These are phyloP conservation scores for Leiothrix lutea DNA, from an alignment of 2,113 vertebrate genomes.

Conservation along the genomic window DNA sequence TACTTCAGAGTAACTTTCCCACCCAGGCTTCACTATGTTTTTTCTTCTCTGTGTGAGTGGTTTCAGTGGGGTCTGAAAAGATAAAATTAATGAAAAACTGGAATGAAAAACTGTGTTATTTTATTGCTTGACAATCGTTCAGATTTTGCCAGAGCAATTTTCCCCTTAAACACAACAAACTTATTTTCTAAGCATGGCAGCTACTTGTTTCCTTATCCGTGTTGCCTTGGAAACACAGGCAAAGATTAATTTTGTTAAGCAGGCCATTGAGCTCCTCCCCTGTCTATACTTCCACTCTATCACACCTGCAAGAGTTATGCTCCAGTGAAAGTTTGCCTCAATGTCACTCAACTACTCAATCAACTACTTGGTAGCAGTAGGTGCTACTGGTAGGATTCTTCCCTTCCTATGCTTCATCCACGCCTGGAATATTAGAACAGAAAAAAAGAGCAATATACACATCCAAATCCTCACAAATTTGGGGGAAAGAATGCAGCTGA, in stretches of 20 bases:
- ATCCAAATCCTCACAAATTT: neutral
- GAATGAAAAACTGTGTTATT: neutral
- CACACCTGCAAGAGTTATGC: neutral
- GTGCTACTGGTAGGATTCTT: neutral
- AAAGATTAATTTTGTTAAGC: constrained; percentile 26
- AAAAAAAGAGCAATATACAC: neutral
- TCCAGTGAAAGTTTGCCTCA: neutral
- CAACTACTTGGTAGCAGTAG: neutral
- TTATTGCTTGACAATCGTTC: neutral
- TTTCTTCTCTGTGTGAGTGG: neutral
- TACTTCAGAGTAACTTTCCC: neutral
- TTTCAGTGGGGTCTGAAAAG: neutral
- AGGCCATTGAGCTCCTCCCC: neutral
- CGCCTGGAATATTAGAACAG: neutral
- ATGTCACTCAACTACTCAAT: neutral
- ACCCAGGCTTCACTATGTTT: neutral
- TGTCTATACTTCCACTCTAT: neutral
- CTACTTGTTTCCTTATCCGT: neutral
- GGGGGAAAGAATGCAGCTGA: neutral
- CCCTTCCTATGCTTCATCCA: neutral
- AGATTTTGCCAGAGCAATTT: neutral
- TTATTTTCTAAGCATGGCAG: neutral
- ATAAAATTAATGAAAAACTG: no score
- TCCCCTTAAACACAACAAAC: neutral
- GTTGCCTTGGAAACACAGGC: constrained; percentile 20